Evolutionary conservation across 2,797 vertebrate species (phyloP), one percentile per base, ranked within the genome.

Genomic region (Karalla daura): DNA sequence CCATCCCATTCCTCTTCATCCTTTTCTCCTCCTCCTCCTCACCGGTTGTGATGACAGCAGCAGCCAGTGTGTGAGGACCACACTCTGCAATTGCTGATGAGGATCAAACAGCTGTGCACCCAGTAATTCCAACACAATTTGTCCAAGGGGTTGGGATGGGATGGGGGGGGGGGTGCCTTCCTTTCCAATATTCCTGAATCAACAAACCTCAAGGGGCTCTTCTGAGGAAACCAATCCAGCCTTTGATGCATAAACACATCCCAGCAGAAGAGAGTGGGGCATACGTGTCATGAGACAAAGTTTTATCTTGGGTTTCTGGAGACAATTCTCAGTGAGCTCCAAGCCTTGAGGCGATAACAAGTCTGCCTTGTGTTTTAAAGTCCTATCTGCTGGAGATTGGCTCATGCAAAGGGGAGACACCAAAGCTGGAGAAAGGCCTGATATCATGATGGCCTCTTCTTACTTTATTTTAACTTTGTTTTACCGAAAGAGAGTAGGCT

Each of bases 261-360:
- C 70, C 56, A 63, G 67, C 53, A 8, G 37, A 55, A 44, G 44
- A 41, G 24, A 27, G 55, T 5, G 23, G 61, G 53, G 37, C 52
- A 40, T 4, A 52, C 12, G 2, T 46, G 35, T 67, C 49, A 70
- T 56, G 44, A 44, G 50, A 70, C 37, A 21, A 18, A 13, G 28
- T 49, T 70, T 51, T 62, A 40, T 13, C 23, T 63, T 27, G 13
- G 44, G 40, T 52, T 61, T 45, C 12, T 37, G 39, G 2, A 43
- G 63, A 44, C 49, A 55, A 20, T 27, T n/a, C n/a, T n/a, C n/a
- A n/a, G 9, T 68, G 70, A 75, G 59, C 35, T 47, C 17, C 78
- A 64, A 75, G n/a, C 73, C 70, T 63, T 58, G 71, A 58, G 11
- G 52, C 63, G 67, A 70, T 76, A 71, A 60, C 30, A 63, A 11